A percentile compares a stretch with the other conserved stretches of the same genome.
Evolutionary conservation across 2,888 invertebrate species (phyloP).

Genomic region (Parnassius smintheus): DNA sequence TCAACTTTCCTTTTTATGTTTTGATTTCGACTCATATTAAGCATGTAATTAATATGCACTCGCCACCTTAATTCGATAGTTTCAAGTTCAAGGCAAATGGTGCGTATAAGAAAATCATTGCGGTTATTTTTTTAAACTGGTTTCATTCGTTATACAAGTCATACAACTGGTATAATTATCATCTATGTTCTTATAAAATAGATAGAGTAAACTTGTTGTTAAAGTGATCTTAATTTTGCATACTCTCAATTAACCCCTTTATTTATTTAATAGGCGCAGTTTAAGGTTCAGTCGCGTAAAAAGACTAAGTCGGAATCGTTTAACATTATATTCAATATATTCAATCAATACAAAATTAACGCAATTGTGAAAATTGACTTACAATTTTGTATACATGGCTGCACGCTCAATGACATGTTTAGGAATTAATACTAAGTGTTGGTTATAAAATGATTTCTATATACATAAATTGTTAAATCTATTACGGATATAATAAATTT

Average conservation of each 20-base stretch:
- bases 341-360: too few species aligned
- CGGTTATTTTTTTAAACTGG: slow-evolving; percentile 12
- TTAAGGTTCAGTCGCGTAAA: slow-evolving; percentile 9
- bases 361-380: too few species aligned
- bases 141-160: slow-evolving; percentile 2
- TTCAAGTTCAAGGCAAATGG: slow-evolving; percentile 13
- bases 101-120: slow-evolving; percentile 21
- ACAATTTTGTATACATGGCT: too few species aligned
- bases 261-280: slow-evolving; percentile 38
- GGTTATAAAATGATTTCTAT: too few species aligned
- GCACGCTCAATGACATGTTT: too few species aligned
- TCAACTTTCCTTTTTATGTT: too few species aligned
- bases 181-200: slow-evolving; percentile 14
- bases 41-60: slow-evolving; percentile 16
- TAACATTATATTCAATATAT: too few species aligned
- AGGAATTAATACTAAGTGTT: too few species aligned
- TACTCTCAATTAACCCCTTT: slow-evolving; percentile 47
- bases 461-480: too few species aligned
- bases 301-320: too few species aligned
- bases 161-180: slow-evolving; percentile 6
- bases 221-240: slow-evolving; percentile 44
- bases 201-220: slow-evolving; percentile 40
- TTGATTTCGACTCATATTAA: neutral
- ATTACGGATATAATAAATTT: too few species aligned
- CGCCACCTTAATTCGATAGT: slow-evolving; percentile 17